These are phyloP conservation scores for Agonum fuliginosum DNA, from an alignment of 2,888 invertebrate genomes.

Conservation along the genomic window DNA sequence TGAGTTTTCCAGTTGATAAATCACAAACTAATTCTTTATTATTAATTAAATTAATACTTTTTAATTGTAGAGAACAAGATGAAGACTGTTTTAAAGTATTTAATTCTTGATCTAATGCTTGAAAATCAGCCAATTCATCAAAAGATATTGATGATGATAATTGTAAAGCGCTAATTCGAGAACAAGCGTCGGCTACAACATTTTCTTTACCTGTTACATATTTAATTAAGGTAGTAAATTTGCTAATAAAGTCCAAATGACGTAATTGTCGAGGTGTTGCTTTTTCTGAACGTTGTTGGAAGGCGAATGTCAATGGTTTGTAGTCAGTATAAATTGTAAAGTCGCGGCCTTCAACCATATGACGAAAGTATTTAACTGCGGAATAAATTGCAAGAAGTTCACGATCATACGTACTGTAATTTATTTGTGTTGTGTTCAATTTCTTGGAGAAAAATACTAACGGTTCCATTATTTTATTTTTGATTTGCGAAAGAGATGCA, in stretches of 20 bases:
- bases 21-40: not conserved
- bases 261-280: constrained; percentile 7
- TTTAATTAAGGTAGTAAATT: constrained; percentile 7
- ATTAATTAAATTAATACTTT: not conserved
- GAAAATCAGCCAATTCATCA: not conserved
- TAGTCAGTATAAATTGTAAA: too few species aligned
- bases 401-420: constrained; percentile 8
- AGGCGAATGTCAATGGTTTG: constrained; percentile 1
- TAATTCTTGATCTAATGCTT: not conserved
- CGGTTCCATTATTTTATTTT: not conserved
- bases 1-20: not conserved
- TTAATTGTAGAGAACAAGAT: not conserved
- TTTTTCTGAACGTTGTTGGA: not conserved
- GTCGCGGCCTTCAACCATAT: too few species aligned
- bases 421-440: not conserved
- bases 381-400: not conserved
- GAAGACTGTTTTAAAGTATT: not conserved
- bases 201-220: constrained; percentile 5
- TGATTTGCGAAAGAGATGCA: not conserved
- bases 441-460: not conserved
- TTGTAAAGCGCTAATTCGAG: not conserved
- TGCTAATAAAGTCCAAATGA: not conserved
- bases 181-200: not conserved
- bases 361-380: not conserved
- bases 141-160: not conserved